These are phyloP conservation scores for Pollenia griseotomentosa DNA, from an alignment of 2,888 invertebrate species.

Conservation along the genomic window DNA sequence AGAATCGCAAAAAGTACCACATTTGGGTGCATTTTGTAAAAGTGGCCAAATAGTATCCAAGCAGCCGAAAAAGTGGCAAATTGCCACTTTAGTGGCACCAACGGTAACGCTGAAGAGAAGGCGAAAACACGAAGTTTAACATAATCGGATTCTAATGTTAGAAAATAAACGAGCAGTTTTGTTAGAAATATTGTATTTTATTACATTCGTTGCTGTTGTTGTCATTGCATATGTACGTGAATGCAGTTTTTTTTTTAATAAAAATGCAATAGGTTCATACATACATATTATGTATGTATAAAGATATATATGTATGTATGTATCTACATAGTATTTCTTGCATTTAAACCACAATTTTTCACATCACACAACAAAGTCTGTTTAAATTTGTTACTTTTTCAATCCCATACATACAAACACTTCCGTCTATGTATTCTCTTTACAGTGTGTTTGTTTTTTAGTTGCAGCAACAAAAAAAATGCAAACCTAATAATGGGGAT, in stretches of 20 bases:
- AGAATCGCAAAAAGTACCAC: too few species aligned
- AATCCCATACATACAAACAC: neutral
- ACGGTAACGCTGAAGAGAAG: too few species aligned
- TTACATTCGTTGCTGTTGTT: neutral
- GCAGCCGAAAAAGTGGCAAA: too few species aligned
- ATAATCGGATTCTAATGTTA: constrained; percentile 46
- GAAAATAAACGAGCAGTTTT: constrained; percentile 21
- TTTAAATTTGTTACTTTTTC: constrained; percentile 14
- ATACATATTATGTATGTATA: too few species aligned
- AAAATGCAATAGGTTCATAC: too few species aligned
- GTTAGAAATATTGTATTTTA: constrained; percentile 1
- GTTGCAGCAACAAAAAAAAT: constrained; percentile 19
- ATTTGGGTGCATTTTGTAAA: too few species aligned
- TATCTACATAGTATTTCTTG: neutral
- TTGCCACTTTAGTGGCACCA: too few species aligned
- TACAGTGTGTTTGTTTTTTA: neutral
- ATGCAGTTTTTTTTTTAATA: too few species aligned
- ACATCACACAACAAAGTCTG: constrained; percentile 2
- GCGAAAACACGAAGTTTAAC: constrained; percentile 2
- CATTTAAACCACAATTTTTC: constrained; percentile 23
- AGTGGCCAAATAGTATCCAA: too few species aligned
- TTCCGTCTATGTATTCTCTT: neutral
- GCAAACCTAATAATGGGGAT: constrained; percentile 45
- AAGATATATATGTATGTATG: too few species aligned
- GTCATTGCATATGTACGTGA: neutral